phyloP scores from a whole-genome alignment of 2,113 vertebrate species.

The Tretioscincus oriximinensis region DNA sequence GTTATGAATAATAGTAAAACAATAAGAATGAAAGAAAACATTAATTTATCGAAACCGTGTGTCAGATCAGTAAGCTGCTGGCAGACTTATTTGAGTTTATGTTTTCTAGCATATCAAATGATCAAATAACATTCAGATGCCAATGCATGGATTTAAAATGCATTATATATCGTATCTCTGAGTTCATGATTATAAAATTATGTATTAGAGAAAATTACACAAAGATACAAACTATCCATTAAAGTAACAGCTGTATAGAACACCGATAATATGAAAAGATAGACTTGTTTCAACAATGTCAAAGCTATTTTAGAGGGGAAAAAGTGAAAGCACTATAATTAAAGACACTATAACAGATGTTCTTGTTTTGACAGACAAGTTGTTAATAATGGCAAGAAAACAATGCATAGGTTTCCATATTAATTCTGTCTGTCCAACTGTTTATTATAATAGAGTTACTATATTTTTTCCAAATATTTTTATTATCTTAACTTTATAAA shows the following conservation, averaged over 20 bases:
- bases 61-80: slow-evolving; percentile 24
- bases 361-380: not conserved
- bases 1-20: not conserved
- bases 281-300: slow-evolving; percentile 57
- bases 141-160: slow-evolving; percentile 50
- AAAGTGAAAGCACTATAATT: slow-evolving; percentile 5
- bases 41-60: not conserved
- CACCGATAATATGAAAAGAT: slow-evolving; percentile 46
- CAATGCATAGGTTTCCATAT: no score
- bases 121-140: slow-evolving; percentile 43
- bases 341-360: slow-evolving; percentile 51
- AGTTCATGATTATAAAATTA: slow-evolving; percentile 61
- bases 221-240: slow-evolving; percentile 60
- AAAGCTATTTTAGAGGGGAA: slow-evolving; percentile 9
- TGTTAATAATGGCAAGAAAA: no score
- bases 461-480: no score
- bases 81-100: slow-evolving; percentile 41
- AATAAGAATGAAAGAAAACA: not conserved
- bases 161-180: slow-evolving; percentile 47
- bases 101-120: slow-evolving; percentile 51
- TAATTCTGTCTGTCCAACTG: no score
- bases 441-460: no score
- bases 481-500: no score
- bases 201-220: slow-evolving; percentile 62
- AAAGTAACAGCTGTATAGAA: slow-evolving; percentile 48